A percentile compares a stretch with the other conserved stretches of the same genome.
Conservation (phyloP, 2,113 vertebrate genomes). For the Pituophis catenifer region DNA sequence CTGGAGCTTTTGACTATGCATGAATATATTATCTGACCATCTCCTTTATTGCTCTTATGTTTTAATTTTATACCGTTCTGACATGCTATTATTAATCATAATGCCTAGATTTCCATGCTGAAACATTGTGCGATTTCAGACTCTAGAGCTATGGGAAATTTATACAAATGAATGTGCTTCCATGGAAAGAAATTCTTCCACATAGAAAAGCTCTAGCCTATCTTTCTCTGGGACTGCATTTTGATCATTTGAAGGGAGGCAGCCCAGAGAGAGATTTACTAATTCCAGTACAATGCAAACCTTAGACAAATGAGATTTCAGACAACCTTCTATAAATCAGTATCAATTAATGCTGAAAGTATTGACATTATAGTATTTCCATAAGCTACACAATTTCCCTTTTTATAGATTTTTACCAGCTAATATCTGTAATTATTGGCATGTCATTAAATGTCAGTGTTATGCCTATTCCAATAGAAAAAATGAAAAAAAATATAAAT, state of each 20-base stretch:
- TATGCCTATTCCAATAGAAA: not conserved
- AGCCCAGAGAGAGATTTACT: not conserved
- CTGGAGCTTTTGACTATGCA: not conserved
- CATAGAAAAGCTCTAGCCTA: not conserved
- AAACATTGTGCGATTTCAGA: not conserved
- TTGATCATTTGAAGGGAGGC: not conserved
- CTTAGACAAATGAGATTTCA: not conserved
- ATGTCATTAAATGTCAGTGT: not conserved
- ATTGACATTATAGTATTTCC: constrained; percentile 23
- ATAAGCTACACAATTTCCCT: constrained; percentile 20
- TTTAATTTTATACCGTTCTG: not conserved
- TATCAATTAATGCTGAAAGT: not conserved
- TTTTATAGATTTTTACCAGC: constrained; percentile 15
- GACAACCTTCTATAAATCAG: not conserved
- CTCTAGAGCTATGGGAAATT: not conserved
- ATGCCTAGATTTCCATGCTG: not conserved
- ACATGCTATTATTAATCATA: not conserved
- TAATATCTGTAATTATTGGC: not conserved
- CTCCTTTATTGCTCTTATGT: not conserved
- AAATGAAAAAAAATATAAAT: not conserved
- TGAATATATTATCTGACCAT: not conserved
- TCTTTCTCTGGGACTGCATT: not conserved
- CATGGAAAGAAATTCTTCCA: not conserved
- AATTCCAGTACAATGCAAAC: not conserved
- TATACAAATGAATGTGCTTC: not conserved